Base-by-base conservation (phyloP, 2,888 invertebrate species). In the Octonoba sinensis region DNA sequence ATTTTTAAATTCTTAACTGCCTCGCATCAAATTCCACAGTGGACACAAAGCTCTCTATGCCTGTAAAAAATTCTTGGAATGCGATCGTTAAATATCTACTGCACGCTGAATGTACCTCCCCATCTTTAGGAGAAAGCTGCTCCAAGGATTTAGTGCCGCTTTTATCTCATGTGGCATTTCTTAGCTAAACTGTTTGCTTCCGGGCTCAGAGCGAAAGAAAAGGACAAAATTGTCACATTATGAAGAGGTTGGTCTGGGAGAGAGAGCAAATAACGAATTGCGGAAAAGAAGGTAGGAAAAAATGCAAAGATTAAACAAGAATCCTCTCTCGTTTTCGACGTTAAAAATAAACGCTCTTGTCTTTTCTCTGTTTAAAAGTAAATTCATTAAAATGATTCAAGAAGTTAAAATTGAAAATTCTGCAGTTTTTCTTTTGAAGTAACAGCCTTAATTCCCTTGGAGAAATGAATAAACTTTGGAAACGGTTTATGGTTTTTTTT, bases 161-260 rank as follows among this genome's bases (percentile, higher is more conserved):
- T 75, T 75, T 67, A 75, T 75, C 75, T 67, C 75, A 75, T 73
- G 67, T 59, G 57, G 75, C 75, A 59, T 66, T 75, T 60, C 75
- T 75, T 75, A 75, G 66, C 67, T 75, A 75, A 75, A 75, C 67
- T 75, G 59, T 67, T 73, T 67, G 57, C 66, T 75, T 75, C 66
- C 67, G 59, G 67, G 59, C 59, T 75, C 22, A 62, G 62, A 44
- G 36, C 18, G 46, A 59, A 57, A 67, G 67, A 75, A 60, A 74
- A 60, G 51, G 47, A 67, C 20, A 67, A 75, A 67, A 66, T 67
- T 59, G 67, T 59, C 75, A 75, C 59, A 67, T 75, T 75, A 75
- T 75, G 57, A 75, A 75, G 75, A 75, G 67, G 75, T 67, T 20
- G 57, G 49, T 20, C 59, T 47, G n/a, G 65, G 11, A 74, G 65